These are phyloP conservation scores for Platynereis dumerilii DNA, from an alignment of 2,888 invertebrate species.

Conservation along the genomic window DNA sequence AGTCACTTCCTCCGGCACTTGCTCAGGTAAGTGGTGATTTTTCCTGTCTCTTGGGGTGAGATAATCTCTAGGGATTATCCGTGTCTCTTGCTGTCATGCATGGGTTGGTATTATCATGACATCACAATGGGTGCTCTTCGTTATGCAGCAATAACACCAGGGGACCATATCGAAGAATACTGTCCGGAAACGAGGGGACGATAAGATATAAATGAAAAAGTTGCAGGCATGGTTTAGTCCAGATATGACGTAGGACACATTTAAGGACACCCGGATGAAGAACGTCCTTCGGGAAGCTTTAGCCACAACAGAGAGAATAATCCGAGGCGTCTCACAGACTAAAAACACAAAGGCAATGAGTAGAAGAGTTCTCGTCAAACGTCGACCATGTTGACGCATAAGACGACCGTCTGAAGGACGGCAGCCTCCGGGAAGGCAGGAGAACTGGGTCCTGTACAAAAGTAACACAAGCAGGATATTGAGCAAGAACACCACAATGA, in stretches of 20 bases:
- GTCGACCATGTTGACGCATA: not conserved
- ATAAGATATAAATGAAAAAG: conserved; percentile 33
- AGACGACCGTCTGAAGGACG: not conserved
- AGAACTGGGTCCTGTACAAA: conserved; percentile 18
- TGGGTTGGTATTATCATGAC: too few relatives aligned
- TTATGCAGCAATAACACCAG: too few relatives aligned
- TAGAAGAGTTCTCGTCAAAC: conserved; percentile 30
- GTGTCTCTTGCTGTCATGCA: too few relatives aligned
- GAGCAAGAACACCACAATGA: conserved; percentile 30
- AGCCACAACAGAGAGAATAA: conserved; percentile 22
- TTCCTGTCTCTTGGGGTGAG: too few relatives aligned
- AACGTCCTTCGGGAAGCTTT: conserved; percentile 21
- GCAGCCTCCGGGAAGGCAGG: conserved; percentile 8
- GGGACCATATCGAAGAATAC: conserved; percentile 5
- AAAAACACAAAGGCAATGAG: conserved; percentile 32
- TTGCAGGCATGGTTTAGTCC: conserved; percentile 35
- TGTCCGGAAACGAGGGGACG: conserved; percentile 32
- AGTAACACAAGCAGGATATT: conserved; percentile 25
- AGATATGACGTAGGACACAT: conserved; percentile 29
- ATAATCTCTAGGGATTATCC: too few relatives aligned
- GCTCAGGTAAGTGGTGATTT: too few relatives aligned
- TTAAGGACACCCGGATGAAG: conserved; percentile 24
- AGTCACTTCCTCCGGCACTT: too few relatives aligned
- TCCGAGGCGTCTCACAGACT: conserved; percentile 35
- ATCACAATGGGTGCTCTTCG: too few relatives aligned